Conservation (phyloP, 1,140 invertebrate species). For the Nephila pilipes region DNA sequence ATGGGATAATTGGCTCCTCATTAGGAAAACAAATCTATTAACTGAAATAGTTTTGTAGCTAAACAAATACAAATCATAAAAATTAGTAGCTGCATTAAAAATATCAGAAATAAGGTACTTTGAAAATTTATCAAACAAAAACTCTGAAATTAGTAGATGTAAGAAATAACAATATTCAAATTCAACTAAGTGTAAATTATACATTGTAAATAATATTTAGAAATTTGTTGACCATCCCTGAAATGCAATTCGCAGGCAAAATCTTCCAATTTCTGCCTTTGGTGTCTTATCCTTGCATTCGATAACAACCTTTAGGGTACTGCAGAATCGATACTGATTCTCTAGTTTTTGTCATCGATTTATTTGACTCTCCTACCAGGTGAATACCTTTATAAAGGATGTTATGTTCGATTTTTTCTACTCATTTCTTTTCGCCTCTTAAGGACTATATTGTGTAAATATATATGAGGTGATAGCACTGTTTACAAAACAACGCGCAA, state of each 20-base stretch:
- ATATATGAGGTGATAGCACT: not conserved
- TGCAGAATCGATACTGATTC: constrained; percentile 48
- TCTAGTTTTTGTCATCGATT: constrained; percentile 44
- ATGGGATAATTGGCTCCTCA: too few species aligned
- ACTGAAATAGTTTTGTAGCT: too few species aligned
- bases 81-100: too few species aligned
- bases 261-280: constrained; percentile 9
- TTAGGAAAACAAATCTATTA: too few species aligned
- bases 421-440: not conserved
- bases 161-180: not conserved
- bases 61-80: too few species aligned
- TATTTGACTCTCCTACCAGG: constrained; percentile 34
- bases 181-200: not conserved
- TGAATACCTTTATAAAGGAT: not conserved
- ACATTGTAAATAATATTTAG: not conserved
- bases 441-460: constrained; percentile 23
- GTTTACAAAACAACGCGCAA: not conserved
- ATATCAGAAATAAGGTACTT: too few species aligned
- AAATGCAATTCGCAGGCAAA: constrained; percentile 28
- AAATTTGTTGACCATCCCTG: constrained; percentile 19
- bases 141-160: too few species aligned
- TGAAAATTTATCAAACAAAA: too few species aligned
- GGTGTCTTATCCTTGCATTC: not conserved
- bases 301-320: constrained; percentile 31
- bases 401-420: not conserved